These are phyloP conservation scores for Donacobius atricapilla DNA, from an alignment of 2,113 vertebrate species.

Conservation along the genomic window DNA sequence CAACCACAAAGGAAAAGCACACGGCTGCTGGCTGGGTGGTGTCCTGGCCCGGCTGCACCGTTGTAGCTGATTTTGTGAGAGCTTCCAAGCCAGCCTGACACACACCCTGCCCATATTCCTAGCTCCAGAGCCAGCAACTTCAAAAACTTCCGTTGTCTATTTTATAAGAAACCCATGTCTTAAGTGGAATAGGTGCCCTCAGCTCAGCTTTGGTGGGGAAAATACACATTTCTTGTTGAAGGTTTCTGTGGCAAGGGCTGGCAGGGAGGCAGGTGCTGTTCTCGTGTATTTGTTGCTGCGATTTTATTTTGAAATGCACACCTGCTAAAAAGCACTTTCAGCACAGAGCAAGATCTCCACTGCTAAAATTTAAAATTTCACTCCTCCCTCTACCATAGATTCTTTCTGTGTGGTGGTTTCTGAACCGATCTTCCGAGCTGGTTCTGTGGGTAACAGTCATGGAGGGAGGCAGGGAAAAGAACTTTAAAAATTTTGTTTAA, in stretches of 20 bases:
- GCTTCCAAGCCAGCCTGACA: conserved; percentile 41
- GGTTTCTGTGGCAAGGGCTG: background rate
- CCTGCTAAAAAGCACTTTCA: background rate
- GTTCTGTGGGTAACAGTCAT: fast-evolving
- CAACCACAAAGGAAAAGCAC: conserved; percentile 44
- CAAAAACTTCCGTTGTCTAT: background rate
- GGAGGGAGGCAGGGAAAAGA: background rate
- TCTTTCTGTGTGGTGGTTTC: background rate
- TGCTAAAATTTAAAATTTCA: background rate
- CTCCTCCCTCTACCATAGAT: background rate
- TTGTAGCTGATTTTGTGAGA: background rate
- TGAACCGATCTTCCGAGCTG: background rate
- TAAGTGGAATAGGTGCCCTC: background rate
- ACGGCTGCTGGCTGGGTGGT: conserved; percentile 41
- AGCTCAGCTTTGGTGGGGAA: background rate
- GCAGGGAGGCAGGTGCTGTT: background rate
- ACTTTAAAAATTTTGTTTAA: background rate
- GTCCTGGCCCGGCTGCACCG: background rate
- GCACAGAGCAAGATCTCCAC: background rate
- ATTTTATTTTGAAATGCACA: background rate
- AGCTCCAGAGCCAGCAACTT: background rate
- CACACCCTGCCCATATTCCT: conserved; percentile 32
- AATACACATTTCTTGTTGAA: background rate
- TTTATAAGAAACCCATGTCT: background rate
- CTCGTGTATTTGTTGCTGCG: background rate